Evolutionary conservation across 2,113 vertebrate species (phyloP), one percentile per base, ranked within the genome.

Genomic region (Phrynosoma blainvillii): DNA sequence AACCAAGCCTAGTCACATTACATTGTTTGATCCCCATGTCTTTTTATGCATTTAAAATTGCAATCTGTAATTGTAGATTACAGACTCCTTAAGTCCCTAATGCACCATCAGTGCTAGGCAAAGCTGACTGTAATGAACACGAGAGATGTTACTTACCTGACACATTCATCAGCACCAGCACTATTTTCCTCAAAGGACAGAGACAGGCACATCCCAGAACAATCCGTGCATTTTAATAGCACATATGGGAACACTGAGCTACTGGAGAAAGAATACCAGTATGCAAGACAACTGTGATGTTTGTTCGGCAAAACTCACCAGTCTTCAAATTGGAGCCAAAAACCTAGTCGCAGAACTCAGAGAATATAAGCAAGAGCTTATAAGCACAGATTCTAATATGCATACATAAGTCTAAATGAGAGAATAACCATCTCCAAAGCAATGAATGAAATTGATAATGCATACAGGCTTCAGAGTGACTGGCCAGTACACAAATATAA

Each of bases 231-330:
- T n/a, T 25, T n/a, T 21, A 42, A 78, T 66, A 77, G 14, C 30
- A 7, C 30, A 42, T 13, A 47, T n/a, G 42, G n/a, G n/a, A 40
- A 20, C 14, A 20, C 7, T 30, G 84, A 75, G 5, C 54, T 76
- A 79, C 30, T 56, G 23, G n/a, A 59, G 21, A 86, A 86, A 86
- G 7, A 30, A 16, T 27, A 47, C 36, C 20, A 66, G 21, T 76
- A 16, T 30, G 6, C 62, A 2, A 30, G 71, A 40, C 1, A 21
- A 32, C 4, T 65, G 23, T 47, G 70, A 32, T 86, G 23, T 40
- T 23, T 30, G 80, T 83, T 1, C 0, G 6, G 74, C 1, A 0
- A 2, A 2, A 40, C 25, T 0, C 65, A 4, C 0, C 42, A 6
- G 36, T 5, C 14, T 25, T 32, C 36, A 2, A 1, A 1, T 27